A percentile compares a stretch with the other conserved stretches of the same genome.
phyloP scores from a whole-genome alignment of 2,888 invertebrate species.

The Papilio gigon region DNA sequence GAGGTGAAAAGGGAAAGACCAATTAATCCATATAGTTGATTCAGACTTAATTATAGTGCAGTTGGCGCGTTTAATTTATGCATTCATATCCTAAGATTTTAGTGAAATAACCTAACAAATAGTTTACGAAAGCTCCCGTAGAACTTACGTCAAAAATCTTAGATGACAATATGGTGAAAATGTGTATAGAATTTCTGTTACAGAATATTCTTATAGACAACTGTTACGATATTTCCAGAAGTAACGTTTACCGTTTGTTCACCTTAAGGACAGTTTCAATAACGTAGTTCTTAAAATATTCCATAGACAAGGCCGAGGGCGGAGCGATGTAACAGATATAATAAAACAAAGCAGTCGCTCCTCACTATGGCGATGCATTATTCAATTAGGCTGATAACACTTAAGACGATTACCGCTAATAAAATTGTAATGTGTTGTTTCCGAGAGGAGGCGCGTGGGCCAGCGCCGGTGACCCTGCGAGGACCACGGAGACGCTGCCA shows the following conservation, averaged over 20 bases:
- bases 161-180: no score
- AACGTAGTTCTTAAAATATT: not conserved
- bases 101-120: no score
- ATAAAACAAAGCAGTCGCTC: slow-evolving; percentile 50
- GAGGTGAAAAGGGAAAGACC: no score
- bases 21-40: no score
- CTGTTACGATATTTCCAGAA: no score
- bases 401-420: slow-evolving; percentile 78
- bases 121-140: no score
- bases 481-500: not conserved
- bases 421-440: slow-evolving; percentile 80
- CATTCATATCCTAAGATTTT: no score
- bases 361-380: slow-evolving; percentile 72
- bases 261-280: not conserved
- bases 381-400: slow-evolving; percentile 81
- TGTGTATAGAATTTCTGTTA: no score
- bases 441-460: slow-evolving; percentile 76
- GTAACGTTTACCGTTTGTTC: not conserved
- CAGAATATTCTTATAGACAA: no score
- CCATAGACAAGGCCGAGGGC: slow-evolving; percentile 32
- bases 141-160: no score
- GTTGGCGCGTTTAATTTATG: no score
- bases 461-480: slow-evolving; percentile 30
- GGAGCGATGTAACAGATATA: slow-evolving; percentile 43
- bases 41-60: no score